Evolutionary conservation across 2,113 vertebrate species (phyloP), one percentile per base, ranked within the genome.

Genomic region (Pleuronectes platessa): DNA sequence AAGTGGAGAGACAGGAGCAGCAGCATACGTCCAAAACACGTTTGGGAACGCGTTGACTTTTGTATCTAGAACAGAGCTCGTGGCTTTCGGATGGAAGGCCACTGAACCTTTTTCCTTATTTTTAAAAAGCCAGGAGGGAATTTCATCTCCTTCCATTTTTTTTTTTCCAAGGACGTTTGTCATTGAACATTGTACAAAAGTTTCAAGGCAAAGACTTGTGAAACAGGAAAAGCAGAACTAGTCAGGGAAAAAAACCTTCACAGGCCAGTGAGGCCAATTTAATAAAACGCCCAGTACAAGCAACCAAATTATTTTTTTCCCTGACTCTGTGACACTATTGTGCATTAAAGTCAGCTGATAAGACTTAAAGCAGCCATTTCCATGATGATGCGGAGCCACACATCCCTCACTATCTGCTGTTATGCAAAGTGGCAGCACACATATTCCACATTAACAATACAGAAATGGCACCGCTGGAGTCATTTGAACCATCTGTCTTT

Each of bases 91-190:
- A 69, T 42, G 31, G 63, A 88, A 71, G 82, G 88, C 78, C 79
- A 54, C 51, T 0, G 11, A 71, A 83, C 82, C 83, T 80, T 80
- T 88, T 67, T 73, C 74, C 68, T 87, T 81, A 18, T 56, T 87
- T 27, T 81, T 75, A 49, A 35, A 35, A 31, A 85, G 71, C 73
- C 81, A 79, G 78, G 59, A 68, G 89, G 89, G 88, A 92, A 85
- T 90, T 85, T 88, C 65, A 69, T 83, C 71, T 85, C 70, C 67
- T 70, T 88, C 59, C 62, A 77, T 79, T 83, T 82, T 77, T 7
- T 27, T 31, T 27, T 35, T 80, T 71, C 68, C 90, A 92, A 92
- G 92, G 90, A 91, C 89, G 85, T 89, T 90, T 89, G 84, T 89
- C 86, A 86, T 85, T 89, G 81, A 87, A 79, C 63, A 73, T 67